Conservation (phyloP, 1,140 invertebrate genomes). For the Gonatopus flavifemur region DNA sequence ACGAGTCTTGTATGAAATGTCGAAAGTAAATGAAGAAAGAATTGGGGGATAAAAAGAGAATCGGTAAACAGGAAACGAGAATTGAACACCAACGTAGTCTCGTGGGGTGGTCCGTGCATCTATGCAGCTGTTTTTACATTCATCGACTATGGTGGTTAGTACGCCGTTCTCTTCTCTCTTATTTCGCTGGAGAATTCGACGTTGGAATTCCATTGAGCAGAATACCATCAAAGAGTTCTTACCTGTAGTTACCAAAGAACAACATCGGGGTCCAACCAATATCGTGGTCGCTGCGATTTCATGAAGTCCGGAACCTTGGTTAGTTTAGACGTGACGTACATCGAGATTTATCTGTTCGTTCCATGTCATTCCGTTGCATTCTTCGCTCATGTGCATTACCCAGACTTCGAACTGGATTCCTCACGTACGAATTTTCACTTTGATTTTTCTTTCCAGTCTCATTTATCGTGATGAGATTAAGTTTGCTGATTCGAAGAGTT, state of each 20-base stretch:
- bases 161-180: conserved; percentile 24
- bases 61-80: background rate
- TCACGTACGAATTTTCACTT: too few relatives aligned
- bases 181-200: conserved; percentile 42
- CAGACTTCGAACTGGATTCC: too few relatives aligned
- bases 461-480: too few relatives aligned
- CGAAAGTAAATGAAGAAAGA: conserved; percentile 2
- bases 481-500: too few relatives aligned
- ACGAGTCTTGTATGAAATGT: background rate
- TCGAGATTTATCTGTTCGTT: conserved; percentile 1
- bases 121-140: conserved; percentile 39
- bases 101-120: conserved; percentile 43
- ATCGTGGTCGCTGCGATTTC: conserved; percentile 5
- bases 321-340: conserved; percentile 4
- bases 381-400: too few relatives aligned
- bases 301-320: background rate
- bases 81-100: conserved; percentile 27
- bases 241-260: conserved; percentile 37
- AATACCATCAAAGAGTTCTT: conserved; percentile 48
- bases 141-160: conserved; percentile 39
- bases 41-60: background rate
- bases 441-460: too few relatives aligned
- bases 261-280: conserved; percentile 15
- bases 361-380: too few relatives aligned
- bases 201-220: conserved; percentile 49